Evolutionary conservation across 1,140 invertebrate genomes (phyloP).

Genomic region (Ooceraea biroi): DNA sequence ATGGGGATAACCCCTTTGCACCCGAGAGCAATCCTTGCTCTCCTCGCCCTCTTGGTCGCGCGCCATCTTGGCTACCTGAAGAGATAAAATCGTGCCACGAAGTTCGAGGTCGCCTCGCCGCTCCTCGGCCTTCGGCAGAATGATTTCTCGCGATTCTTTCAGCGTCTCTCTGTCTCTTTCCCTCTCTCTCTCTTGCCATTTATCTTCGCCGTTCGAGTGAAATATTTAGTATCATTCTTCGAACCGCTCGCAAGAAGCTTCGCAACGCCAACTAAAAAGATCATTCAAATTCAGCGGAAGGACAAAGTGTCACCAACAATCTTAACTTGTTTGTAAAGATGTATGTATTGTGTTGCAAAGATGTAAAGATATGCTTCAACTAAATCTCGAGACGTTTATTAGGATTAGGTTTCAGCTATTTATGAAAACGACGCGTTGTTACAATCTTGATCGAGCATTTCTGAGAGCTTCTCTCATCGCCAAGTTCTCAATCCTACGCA

Average conservation of each 20-base stretch:
- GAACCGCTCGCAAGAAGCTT: no score
- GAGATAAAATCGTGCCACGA: constrained; percentile 64
- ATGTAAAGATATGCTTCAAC: no score
- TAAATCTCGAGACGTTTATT: no score
- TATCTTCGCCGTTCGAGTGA: no score
- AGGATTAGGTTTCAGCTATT: no score
- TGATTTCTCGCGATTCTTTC: constrained; percentile 61
- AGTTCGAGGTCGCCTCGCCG: constrained; percentile 58
- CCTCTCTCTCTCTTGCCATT: no score
- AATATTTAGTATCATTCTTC: no score
- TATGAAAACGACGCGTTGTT: neutral
- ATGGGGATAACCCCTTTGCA: constrained; percentile 71
- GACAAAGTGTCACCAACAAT: no score
- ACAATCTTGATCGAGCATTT: neutral
- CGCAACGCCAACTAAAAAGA: no score
- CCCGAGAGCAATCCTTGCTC: constrained; percentile 56
- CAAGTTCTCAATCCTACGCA: neutral
- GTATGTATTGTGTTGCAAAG: no score
- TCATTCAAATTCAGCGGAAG: no score
- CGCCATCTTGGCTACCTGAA: constrained; percentile 46
- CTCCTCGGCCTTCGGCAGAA: constrained; percentile 54
- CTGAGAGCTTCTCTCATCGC: neutral
- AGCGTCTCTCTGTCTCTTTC: neutral
- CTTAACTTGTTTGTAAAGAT: no score
- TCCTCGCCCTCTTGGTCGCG: constrained; percentile 41